Base-by-base conservation (phyloP, 1,140 invertebrate genomes). In the Panagrolaimus sp. region DNA sequence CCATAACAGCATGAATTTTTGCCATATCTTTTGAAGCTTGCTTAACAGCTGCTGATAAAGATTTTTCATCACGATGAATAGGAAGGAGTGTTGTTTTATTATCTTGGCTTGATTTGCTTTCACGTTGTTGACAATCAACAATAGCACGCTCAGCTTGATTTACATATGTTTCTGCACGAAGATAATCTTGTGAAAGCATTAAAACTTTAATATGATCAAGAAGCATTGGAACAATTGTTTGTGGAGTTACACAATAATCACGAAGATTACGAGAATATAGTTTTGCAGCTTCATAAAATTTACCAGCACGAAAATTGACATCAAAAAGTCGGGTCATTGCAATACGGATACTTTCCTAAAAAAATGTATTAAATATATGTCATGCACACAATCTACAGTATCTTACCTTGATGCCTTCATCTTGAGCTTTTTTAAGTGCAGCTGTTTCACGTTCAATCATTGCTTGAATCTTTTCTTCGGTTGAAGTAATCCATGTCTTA, bases 141-240 rank as follows among this genome's bases (percentile, higher is more conserved):
- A 57, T 25, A 57, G 13, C 8, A 23, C 57, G 25, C 46, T 63
- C 16, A 5, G 70, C 74, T 53, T 76, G 78, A n/a, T 74, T 68
- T 31, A 78, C 57, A 64, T 78, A 72, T 1, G 65, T n/a, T 61
- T 63, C 68, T 51, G 71, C 69, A 46, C 65, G 48, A 44, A 44
- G 8, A 11, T 62, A 20, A 16, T 69, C 38, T 3, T n/a, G 5
- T 9, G 27, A 11, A n/a, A 4, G n/a, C 13, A 51, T n/a, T 9
- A 16, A 31, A n/a, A 97, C 93, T 88, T 96, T 96, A 70, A 98
- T 93, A 48, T 97, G 93, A 88, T 98, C 97, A 57, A 96, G 87
- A 85, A 94, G 97, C 92, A 96, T 96, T 84, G 96, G 93, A 7
- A 98, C 90, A 45, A 98, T 91, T 86, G 98, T 94, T 85, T 95